Conservation (phyloP, 2,797 vertebrate genomes). For the Champsocephalus gunnari region DNA sequence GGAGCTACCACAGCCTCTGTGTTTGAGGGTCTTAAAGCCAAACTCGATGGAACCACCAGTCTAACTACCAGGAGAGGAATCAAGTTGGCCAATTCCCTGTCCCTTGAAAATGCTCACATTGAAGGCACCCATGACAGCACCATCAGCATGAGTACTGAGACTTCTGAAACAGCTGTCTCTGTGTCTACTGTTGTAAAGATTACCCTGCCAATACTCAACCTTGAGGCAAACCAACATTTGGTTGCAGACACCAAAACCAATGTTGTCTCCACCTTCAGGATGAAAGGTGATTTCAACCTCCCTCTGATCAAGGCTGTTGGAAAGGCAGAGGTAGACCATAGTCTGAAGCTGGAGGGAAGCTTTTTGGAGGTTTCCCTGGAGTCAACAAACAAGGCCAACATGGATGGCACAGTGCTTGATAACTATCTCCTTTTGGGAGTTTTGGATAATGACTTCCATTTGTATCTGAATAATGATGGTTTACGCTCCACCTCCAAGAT, state of each 20-base stretch:
- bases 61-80: constrained; percentile 89
- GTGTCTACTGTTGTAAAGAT: constrained; percentile 83
- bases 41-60: constrained; percentile 90
- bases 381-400: constrained; percentile 78
- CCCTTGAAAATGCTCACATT: constrained; percentile 83
- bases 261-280: constrained; percentile 69
- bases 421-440: constrained; percentile 81
- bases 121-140: constrained; percentile 90
- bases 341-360: constrained; percentile 85
- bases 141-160: constrained; percentile 85
- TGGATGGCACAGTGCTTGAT: constrained; percentile 84
- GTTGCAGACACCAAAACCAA: constrained; percentile 86
- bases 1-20: constrained; percentile 88
- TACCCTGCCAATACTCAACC: constrained; percentile 78
- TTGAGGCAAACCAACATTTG: constrained; percentile 89
- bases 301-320: constrained; percentile 77
- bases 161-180: constrained; percentile 80
- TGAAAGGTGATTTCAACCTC: constrained; percentile 85
- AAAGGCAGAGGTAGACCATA: constrained; percentile 83
- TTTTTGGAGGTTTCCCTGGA: constrained; percentile 87
- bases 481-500: constrained; percentile 86
- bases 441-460: constrained; percentile 83
- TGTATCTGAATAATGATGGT: constrained; percentile 87
- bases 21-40: constrained; percentile 88
- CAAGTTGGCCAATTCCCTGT: constrained; percentile 91